Percentiles rank a stretch among this genome's conserved stretches.
Conservation (phyloP, 2,888 invertebrate genomes). For the Lasius platythorax region DNA sequence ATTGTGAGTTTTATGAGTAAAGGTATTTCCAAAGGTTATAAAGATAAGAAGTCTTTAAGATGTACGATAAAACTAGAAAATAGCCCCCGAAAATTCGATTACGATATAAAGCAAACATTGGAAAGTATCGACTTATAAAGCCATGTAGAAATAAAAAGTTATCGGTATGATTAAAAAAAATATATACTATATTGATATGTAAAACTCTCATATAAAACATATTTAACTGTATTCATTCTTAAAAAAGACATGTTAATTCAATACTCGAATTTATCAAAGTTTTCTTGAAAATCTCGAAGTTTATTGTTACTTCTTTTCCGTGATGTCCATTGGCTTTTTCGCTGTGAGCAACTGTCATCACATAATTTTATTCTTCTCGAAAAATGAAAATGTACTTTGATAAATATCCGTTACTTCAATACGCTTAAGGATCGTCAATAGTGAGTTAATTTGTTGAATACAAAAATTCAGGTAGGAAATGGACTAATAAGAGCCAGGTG, state of each 20-base stretch:
- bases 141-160: constrained; percentile 7
- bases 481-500: too few species aligned
- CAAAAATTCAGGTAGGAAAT: too few species aligned
- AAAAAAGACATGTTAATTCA: neutral
- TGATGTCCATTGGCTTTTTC: too few species aligned
- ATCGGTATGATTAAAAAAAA: neutral
- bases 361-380: neutral
- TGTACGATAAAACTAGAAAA: constrained; percentile 29
- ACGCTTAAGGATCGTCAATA: neutral
- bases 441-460: too few species aligned
- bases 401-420: neutral
- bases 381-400: neutral
- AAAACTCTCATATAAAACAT: too few species aligned
- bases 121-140: constrained; percentile 29
- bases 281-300: neutral
- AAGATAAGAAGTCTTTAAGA: constrained; percentile 36
- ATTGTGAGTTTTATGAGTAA: constrained; percentile 6
- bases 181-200: neutral
- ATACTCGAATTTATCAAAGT: neutral
- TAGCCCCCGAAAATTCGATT: constrained; percentile 21
- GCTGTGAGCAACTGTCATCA: too few species aligned
- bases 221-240: too few species aligned
- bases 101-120: neutral
- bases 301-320: too few species aligned
- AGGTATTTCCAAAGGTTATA: constrained; percentile 21